phyloP scores from a whole-genome alignment of 2,888 invertebrate species.

The Parnassius glacialis region DNA sequence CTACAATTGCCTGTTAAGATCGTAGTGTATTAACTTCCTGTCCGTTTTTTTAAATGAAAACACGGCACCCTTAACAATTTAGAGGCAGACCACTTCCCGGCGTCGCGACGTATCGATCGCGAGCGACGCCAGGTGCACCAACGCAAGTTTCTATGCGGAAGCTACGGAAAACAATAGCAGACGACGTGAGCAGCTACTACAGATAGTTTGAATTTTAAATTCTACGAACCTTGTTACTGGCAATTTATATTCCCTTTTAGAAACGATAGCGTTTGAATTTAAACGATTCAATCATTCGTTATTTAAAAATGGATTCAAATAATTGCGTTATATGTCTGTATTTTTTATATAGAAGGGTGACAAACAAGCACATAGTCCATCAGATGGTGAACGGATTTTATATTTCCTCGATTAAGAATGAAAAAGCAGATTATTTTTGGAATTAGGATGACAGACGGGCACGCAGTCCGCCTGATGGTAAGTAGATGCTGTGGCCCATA shows the following conservation, averaged over 20 bases:
- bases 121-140: constrained; percentile 21
- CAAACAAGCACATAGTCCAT: too few relatives aligned
- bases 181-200: neutral
- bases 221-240: neutral
- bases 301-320: too few relatives aligned
- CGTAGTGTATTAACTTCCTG: constrained; percentile 12
- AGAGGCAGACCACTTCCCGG: constrained; percentile 1
- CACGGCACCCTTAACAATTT: neutral
- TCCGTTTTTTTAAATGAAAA: constrained; percentile 18
- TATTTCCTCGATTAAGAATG: too few relatives aligned
- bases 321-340: too few relatives aligned
- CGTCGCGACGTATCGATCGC: constrained; percentile 25
- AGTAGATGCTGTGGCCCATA: too few relatives aligned
- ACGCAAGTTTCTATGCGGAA: constrained; percentile 6
- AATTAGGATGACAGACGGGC: too few relatives aligned
- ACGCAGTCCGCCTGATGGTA: too few relatives aligned
- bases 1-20: constrained; percentile 5
- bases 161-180: constrained; percentile 2
- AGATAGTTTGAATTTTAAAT: constrained; percentile 10
- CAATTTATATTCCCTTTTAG: neutral
- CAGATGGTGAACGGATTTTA: too few relatives aligned
- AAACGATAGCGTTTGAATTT: neutral
- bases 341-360: too few relatives aligned
- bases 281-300: too few relatives aligned
- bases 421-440: too few relatives aligned